Conservation (phyloP, 2,113 vertebrate species). For the Pyxicephalus adspersus region DNA sequence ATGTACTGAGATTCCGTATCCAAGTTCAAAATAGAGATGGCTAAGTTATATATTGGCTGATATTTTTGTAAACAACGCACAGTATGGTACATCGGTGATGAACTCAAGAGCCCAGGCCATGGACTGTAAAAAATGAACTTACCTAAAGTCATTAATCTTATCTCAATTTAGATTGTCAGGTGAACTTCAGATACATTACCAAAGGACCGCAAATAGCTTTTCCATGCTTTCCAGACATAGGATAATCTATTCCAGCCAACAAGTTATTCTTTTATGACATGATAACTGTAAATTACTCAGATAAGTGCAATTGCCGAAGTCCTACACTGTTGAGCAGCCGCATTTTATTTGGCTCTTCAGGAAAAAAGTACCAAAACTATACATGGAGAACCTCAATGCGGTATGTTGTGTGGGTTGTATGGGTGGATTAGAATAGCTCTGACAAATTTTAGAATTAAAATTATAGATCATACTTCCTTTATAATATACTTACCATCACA, state of each 20-base stretch:
- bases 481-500: too few relatives aligned
- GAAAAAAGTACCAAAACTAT: too few relatives aligned
- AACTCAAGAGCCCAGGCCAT: conserved; percentile 12
- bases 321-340: not conserved
- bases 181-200: not conserved
- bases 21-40: not conserved
- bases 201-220: not conserved
- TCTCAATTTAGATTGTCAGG: conserved; percentile 14
- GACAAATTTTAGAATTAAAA: too few relatives aligned
- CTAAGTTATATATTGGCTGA: not conserved
- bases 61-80: not conserved
- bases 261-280: conserved; percentile 14
- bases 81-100: not conserved
- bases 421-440: too few relatives aligned
- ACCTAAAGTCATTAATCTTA: not conserved
- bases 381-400: too few relatives aligned
- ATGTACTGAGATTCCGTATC: not conserved
- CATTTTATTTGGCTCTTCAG: not conserved
- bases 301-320: not conserved
- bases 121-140: conserved; percentile 4
- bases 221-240: conserved; percentile 18
- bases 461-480: too few relatives aligned
- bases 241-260: conserved; percentile 34
- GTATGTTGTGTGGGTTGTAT: too few relatives aligned
- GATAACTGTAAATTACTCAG: conserved; percentile 23